These are phyloP conservation scores for Ciona savignyi DNA, from an alignment of 23 tunicate species.

Conservation along the genomic window DNA sequence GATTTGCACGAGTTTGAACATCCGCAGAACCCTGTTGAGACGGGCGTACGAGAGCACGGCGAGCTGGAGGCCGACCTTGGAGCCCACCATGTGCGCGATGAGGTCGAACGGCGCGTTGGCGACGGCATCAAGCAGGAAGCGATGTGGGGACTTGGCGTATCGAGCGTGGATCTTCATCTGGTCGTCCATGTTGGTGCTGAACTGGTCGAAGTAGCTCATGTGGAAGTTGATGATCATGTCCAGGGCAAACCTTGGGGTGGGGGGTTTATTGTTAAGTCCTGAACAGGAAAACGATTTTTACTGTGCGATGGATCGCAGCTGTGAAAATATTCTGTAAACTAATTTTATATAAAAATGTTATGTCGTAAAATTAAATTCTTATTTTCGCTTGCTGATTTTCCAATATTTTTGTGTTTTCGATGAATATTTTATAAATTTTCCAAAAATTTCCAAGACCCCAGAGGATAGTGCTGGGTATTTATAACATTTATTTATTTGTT, in stretches of 20 bases:
- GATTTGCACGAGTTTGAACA: slow-evolving; percentile 31
- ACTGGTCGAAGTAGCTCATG: slow-evolving; percentile 60
- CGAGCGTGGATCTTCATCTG: slow-evolving; percentile 21
- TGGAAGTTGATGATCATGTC: slow-evolving; percentile 79
- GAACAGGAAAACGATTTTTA: too few species aligned
- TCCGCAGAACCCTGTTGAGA: slow-evolving; percentile 55
- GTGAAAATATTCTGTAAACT: too few species aligned
- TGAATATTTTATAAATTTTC: too few species aligned
- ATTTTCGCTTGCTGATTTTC: too few species aligned
- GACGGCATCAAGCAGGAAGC: slow-evolving; percentile 55
- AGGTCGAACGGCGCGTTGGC: slow-evolving; percentile 58
- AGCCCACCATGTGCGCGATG: slow-evolving; percentile 29
- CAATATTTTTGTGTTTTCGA: too few species aligned
- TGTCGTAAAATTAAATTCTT: too few species aligned
- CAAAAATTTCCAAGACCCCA: too few species aligned
- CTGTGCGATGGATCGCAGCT: too few species aligned
- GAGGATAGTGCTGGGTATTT: too few species aligned
- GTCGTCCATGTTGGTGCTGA: slow-evolving; percentile 44
- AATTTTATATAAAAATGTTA: too few species aligned
- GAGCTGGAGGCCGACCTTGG: slow-evolving; percentile 9
- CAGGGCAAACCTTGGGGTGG: slow-evolving; percentile 41
- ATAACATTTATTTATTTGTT: too few species aligned
- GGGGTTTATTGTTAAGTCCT: background rate
- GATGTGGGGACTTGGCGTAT: slow-evolving; percentile 36
- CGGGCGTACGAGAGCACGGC: slow-evolving; percentile 29